Conservation (phyloP, 1,140 invertebrate species). For the Drosophila equinoxialis region DNA sequence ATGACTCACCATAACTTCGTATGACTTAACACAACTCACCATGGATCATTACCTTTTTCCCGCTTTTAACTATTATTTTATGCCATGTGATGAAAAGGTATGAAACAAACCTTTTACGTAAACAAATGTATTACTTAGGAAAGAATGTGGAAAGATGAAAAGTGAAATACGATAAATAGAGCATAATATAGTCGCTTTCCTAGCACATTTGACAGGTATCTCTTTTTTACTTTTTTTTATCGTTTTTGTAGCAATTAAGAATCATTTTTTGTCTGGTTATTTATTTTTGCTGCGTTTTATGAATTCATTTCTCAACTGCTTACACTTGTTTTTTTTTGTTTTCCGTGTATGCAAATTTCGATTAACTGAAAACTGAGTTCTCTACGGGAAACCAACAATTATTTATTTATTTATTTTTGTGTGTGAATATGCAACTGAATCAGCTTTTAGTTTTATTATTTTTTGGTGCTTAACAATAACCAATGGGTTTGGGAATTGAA, state of each 20-base stretch:
- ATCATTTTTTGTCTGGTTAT: conserved; percentile 11
- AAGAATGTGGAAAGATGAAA: too few relatives aligned
- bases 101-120: too few relatives aligned
- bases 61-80: too few relatives aligned
- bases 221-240: conserved; percentile 3
- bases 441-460: neutral
- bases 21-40: too few relatives aligned
- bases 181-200: neutral
- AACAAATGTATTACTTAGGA: too few relatives aligned
- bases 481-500: neutral
- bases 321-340: conserved; percentile 10
- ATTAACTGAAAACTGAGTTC: conserved; percentile 32
- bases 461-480: neutral
- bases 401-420: conserved; percentile 5
- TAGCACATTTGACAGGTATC: neutral
- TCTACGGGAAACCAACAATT: neutral
- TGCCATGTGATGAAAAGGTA: too few relatives aligned
- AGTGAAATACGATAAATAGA: neutral
- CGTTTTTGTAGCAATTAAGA: conserved; percentile 10
- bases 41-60: too few relatives aligned
- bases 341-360: conserved; percentile 11
- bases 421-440: neutral
- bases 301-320: neutral
- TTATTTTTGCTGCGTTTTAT: neutral
- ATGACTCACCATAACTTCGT: too few relatives aligned